phyloP scores from a whole-genome alignment of 1,140 invertebrate species.

The Apis dorsata region DNA sequence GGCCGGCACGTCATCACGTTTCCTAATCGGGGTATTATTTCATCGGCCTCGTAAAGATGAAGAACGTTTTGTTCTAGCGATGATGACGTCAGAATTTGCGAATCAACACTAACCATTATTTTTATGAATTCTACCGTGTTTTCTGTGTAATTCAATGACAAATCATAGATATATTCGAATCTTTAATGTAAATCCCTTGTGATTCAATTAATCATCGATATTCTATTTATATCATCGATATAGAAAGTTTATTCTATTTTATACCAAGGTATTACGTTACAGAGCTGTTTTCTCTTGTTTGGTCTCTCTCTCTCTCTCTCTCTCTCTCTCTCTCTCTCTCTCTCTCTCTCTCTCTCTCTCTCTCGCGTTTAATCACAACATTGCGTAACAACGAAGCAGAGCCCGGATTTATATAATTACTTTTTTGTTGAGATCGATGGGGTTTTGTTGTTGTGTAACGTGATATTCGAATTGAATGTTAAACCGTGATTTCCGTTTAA shows the following conservation, averaged over 20 bases:
- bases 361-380: not conserved
- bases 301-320: not conserved
- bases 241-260: not conserved
- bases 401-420: constrained; percentile 34
- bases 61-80: constrained; percentile 67
- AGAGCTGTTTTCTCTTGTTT: not conserved
- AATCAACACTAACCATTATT: not conserved
- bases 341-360: not conserved
- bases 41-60: constrained; percentile 66
- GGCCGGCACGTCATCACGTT: constrained; percentile 37
- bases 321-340: no score
- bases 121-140: not conserved
- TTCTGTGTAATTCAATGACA: not conserved
- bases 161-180: no score
- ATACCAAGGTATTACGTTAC: not conserved
- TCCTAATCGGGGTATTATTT: constrained; percentile 69
- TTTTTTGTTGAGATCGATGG: constrained; percentile 11
- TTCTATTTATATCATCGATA: not conserved
- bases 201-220: not conserved
- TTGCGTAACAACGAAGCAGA: not conserved
- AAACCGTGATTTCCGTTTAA: constrained; percentile 46
- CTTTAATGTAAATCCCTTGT: no score
- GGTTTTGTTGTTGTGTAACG: constrained; percentile 21
- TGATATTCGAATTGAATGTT: constrained; percentile 41
- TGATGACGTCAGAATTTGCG: constrained; percentile 64